Base-by-base conservation (phyloP, 1,140 invertebrate species). In the Pseudomyrmex dendroicus region DNA sequence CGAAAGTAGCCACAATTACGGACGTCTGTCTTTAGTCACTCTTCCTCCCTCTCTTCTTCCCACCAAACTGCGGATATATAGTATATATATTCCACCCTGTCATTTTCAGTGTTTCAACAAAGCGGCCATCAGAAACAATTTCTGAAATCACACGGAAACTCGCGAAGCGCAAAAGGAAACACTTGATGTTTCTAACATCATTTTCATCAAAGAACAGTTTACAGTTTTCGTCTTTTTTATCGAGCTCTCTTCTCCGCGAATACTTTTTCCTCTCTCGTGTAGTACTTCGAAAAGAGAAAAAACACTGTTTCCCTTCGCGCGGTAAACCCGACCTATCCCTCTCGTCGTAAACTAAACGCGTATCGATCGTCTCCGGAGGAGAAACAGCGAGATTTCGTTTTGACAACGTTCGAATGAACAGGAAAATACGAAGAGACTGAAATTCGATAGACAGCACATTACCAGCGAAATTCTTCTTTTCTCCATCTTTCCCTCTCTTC, bases 1-100 rank as follows among this genome's bases (percentile, higher is more conserved):
- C 70, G 77, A 84, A 74, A 83, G 66, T 86, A 73, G 25, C 70
- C 44, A 61, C 57, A 57, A 70, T 85, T 83, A 66, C 72, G 64
- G 13, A 48, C 15, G 73, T 67, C 73, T 74, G 17, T 63, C 62
- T 74, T 56, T 50, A 52, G 63, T 70, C 64, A 68, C 59, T 85
- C 63, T 61, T 46, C 17, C 35, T 46, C 63, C 13, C 35, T 25
- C 61, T 15, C 72, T n/a, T 35, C 25, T 10, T 15, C 1, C 61
- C 5, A 63, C 9, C 12, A 22, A 57, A 17, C 54, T 70, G 8
- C 20, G 12, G n/a, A 80, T 80, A 67, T 35, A 35, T 35, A 35
- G 5, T 35, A 35, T 35, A 35, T 35, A 72, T 72, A 80, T 35
- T 35, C 54, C 46, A 35, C 10, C 2, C 64, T 9, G 44, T 80